Base-by-base conservation (phyloP, 2,888 invertebrate genomes). In the Beris chalybata region DNA sequence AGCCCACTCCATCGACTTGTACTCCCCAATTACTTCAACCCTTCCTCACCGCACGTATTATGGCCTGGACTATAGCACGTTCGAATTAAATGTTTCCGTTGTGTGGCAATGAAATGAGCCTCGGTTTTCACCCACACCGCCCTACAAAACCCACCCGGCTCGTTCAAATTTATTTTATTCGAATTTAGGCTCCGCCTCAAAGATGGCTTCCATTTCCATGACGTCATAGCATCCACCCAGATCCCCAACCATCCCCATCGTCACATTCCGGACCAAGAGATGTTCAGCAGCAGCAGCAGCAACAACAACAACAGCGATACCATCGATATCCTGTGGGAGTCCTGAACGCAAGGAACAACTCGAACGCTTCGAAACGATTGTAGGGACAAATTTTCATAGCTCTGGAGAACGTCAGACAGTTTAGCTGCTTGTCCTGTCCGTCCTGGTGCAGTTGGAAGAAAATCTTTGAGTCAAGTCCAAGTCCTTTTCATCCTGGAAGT, bases 331-430 rank as follows among this genome's bases (percentile, higher is more conserved):
- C 47, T 59, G 61, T 38, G 31, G 15, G 38, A 29, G 54, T 44
- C 53, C 54, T 64, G 54, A 52, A 64, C 64, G 64, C 64, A 64
- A 64, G 54, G 64, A 54, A 64, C 50, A 61, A 61, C 43, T 50
- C 22, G 29, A 22, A 70, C 71, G 70, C 70, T 71, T 69, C 65
- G 75, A 76, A 74, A 73, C 75, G 73, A 71, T 71, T 69, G 70
- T 74, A 73, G 74, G 74, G 74, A 73, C 73, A 76, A 72, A 70
- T 71, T 72, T 74, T 78, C 80, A 81, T 76, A 80, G 81, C 78
- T 76, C 74, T 77, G 76, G 76, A 79, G 79, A 79, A 76, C 78
- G 80, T 79, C 80, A 78, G 77, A 78, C 79, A 80, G 80, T 80
- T 75, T 75, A 79, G 79, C 78, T 77, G 80, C 75, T 76, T 71